Conservation (phyloP, 2,113 vertebrate species). For the Columba livia region DNA sequence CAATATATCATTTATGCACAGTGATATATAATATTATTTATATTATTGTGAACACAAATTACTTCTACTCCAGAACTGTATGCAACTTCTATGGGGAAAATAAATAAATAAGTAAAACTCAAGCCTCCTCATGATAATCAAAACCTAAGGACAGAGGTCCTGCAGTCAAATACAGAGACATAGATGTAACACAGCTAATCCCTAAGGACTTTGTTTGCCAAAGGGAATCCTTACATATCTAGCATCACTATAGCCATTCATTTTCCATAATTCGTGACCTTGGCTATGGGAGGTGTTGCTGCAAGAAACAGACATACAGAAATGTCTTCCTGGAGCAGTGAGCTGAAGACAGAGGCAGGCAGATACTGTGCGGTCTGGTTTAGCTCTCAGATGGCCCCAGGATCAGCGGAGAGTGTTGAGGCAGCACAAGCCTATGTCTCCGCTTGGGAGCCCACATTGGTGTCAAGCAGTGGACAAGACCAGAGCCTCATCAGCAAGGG, state of each 20-base stretch:
- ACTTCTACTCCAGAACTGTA: not conserved
- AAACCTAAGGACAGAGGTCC: not conserved
- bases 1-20: too few species aligned
- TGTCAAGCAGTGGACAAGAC: not conserved
- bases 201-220: not conserved
- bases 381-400: not conserved
- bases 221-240: not conserved
- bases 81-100: not conserved
- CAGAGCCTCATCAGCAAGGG: not conserved
- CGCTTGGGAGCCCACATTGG: not conserved
- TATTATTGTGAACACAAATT: not conserved
- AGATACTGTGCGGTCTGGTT: not conserved
- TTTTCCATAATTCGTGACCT: not conserved
- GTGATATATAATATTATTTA: not conserved
- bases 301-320: not conserved
- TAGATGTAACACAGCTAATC: not conserved
- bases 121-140: not conserved
- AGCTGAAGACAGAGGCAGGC: not conserved
- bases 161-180: not conserved
- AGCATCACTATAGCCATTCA: accelerated
- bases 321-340: not conserved
- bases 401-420: not conserved
- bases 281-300: not conserved
- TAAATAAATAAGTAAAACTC: not conserved
- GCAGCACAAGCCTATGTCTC: not conserved